These are phyloP conservation scores for Melanotus villosus DNA, from an alignment of 2,888 invertebrate genomes.

Conservation along the genomic window DNA sequence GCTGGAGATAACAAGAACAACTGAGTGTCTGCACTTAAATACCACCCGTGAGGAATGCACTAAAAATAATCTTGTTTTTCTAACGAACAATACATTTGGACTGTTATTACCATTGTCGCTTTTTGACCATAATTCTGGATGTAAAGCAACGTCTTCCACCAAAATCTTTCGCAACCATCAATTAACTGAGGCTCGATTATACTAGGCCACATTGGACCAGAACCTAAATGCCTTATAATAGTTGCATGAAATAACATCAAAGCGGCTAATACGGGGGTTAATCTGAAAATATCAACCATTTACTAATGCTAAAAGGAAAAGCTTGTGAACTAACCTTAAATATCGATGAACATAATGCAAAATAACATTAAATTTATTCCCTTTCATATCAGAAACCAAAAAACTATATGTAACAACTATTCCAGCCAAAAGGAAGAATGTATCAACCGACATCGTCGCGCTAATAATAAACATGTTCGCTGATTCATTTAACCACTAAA, in stretches of 20 bases:
- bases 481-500: constrained; percentile 59
- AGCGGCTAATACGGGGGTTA: constrained; percentile 69
- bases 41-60: constrained; percentile 69
- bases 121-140: constrained; percentile 29
- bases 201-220: constrained; percentile 69
- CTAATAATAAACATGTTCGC: constrained; percentile 58
- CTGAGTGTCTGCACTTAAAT: constrained; percentile 68
- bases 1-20: constrained; percentile 67
- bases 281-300: constrained; percentile 57
- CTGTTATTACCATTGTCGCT: not conserved
- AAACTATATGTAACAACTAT: constrained; percentile 61
- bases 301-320: not conserved
- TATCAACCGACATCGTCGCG: constrained; percentile 63
- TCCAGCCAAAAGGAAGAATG: constrained; percentile 64
- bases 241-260: constrained; percentile 67
- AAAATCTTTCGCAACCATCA: constrained; percentile 56
- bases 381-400: constrained; percentile 57
- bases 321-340: constrained; percentile 32
- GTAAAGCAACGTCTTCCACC: constrained; percentile 68
- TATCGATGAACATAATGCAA: constrained; percentile 48
- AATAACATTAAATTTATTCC: constrained; percentile 58
- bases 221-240: constrained; percentile 66
- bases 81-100: too few relatives aligned
- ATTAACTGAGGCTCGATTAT: constrained; percentile 19
- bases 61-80: constrained; percentile 38